Evolutionary conservation across 2,888 invertebrate genomes (phyloP), one percentile per base, ranked within the genome.

Genomic region (Phalangium opilio): DNA sequence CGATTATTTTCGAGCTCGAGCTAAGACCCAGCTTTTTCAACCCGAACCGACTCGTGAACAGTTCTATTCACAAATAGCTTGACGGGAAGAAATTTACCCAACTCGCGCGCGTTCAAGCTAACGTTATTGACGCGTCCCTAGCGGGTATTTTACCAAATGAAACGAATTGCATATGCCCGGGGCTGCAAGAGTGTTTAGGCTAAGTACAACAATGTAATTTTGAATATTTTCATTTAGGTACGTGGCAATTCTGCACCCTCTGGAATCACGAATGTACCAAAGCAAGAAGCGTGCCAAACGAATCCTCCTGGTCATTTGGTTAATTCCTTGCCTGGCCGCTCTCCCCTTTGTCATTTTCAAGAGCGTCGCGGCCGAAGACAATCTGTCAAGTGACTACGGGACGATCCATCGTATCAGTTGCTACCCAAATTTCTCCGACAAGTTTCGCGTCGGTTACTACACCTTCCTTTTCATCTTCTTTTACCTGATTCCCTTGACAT

Each of bases 211-310:
- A 34, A 34, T 34, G 34, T 34, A 12, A n/a, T 34, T 34, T 34
- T 12, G 11, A 12, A 12, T 12, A 17, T 40, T 40, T 27, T 43
- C 35, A 59, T 61, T 11, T 59, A 70, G 69, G 49, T 70, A 67
- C 50, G 66, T 67, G 52, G 69, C 68, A 18, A 66, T 70, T 11
- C 66, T 70, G 2, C 64, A 69, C 49, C 70, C 69, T 1, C 58
- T 70, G 38, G 63, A 65, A 19, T 64, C 66, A 17, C 62, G 68
- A 57, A 63, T 60, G 48, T 57, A 61, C 27, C 59, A 62, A 55
- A 60, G 60, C 14, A 60, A 60, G 52, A 59, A 62, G 1, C 55
- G 69, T 17, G 66, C 67, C 14, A 60, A 61, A 20, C 59, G 61
- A 44, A 66, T 69, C 32, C 57, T 70, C 7, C 55, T 63, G 1